phyloP scores from a whole-genome alignment of 2,888 invertebrate genomes.

The Lasioglossum morio region DNA sequence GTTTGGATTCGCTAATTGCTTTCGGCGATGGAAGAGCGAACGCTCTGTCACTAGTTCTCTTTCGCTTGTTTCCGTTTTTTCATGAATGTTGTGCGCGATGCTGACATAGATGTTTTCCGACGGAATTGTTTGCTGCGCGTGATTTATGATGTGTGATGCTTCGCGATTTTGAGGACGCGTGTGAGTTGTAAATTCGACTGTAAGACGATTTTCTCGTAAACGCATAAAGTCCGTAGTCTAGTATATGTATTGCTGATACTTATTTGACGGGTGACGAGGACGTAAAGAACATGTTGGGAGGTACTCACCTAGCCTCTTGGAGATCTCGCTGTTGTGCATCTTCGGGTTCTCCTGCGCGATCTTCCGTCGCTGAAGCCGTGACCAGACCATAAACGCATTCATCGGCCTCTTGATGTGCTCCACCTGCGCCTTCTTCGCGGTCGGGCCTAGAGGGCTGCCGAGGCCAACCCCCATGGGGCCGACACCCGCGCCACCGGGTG shows the following conservation, averaged over 20 bases:
- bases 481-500: conserved; percentile 86
- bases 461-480: conserved; percentile 86
- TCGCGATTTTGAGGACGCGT: not conserved
- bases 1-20: conserved; percentile 26
- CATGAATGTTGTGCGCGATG: not conserved
- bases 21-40: conserved; percentile 4
- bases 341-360: conserved; percentile 99
- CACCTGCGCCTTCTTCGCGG: conserved; percentile 88
- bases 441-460: conserved; percentile 84
- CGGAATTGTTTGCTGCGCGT: not conserved
- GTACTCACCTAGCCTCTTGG: conserved; percentile 93
- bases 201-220: no score
- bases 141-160: not conserved
- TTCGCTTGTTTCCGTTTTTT: not conserved
- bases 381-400: conserved; percentile 99
- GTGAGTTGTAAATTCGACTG: not conserved
- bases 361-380: conserved; percentile 95
- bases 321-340: conserved; percentile 99
- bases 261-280: not conserved
- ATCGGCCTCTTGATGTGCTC: conserved; percentile 98
- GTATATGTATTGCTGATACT: no score
- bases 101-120: conserved; percentile 8
- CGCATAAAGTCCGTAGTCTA: no score
- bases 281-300: not conserved
- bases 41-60: not conserved